A percentile compares a stretch with the other conserved stretches of the same genome.
phyloP scores from a whole-genome alignment of 92 coral and sea anemone genomes.

The Zoanthus sansibaricus region DNA sequence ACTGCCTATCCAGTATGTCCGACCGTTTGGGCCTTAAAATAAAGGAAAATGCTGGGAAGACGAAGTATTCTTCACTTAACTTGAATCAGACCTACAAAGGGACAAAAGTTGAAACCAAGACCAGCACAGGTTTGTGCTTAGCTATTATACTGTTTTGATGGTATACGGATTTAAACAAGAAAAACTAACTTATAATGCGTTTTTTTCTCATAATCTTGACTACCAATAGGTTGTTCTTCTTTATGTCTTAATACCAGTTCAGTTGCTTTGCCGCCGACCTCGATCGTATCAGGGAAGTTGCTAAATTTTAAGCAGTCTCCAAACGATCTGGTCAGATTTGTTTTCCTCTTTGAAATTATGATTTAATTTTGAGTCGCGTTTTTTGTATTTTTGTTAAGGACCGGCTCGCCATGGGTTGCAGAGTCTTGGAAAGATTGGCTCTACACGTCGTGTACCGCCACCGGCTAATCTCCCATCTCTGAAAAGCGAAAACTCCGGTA shows the following conservation, averaged over 20 bases:
- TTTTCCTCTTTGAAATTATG: neutral
- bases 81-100: conserved; percentile 99
- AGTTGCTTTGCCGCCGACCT: conserved; percentile 11
- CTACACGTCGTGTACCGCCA: conserved; percentile 99
- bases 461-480: conserved; percentile 99
- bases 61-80: conserved; percentile 99
- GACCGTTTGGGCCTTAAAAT: conserved; percentile 99
- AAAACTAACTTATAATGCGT: neutral
- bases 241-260: conserved; percentile 39
- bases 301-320: neutral
- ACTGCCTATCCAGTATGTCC: conserved; percentile 99
- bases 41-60: conserved; percentile 99
- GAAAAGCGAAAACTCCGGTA: conserved; percentile 99
- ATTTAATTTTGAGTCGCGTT: neutral
- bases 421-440: conserved; percentile 99
- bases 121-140: conserved; percentile 90
- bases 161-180: neutral
- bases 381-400: conserved; percentile 57
- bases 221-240: conserved; percentile 11
- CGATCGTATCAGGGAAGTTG: conserved; percentile 13
- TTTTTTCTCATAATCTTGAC: neutral
- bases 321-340: conserved; percentile 9
- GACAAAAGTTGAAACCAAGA: conserved; percentile 99
- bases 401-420: conserved; percentile 99
- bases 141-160: neutral